These are phyloP conservation scores for Campoletis raptor DNA, from an alignment of 2,888 invertebrate species.

Conservation along the genomic window DNA sequence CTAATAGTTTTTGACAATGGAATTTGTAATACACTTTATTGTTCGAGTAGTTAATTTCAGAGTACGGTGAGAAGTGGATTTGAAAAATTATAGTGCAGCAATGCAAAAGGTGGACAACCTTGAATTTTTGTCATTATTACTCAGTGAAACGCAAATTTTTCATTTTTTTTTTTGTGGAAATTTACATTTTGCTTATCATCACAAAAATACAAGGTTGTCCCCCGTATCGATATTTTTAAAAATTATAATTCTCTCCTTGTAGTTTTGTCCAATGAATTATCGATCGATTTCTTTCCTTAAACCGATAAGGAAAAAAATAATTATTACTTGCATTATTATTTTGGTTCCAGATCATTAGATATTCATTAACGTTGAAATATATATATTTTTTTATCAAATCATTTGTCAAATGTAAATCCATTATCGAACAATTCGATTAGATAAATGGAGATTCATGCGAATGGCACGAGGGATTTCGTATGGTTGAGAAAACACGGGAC, in stretches of 20 bases:
- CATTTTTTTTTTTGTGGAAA: background rate
- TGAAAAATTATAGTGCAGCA: background rate
- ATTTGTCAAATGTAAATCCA: slow-evolving; percentile 6
- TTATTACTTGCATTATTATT: background rate
- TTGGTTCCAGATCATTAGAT: background rate
- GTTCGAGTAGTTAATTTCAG: background rate
- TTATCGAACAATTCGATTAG: slow-evolving; percentile 42
- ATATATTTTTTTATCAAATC: background rate
- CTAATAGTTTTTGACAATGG: background rate
- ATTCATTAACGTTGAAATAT: background rate
- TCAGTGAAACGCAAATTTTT: background rate
- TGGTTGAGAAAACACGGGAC: slow-evolving; percentile 34
- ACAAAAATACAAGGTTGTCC: background rate
- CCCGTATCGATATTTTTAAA: background rate
- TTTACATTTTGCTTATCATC: background rate
- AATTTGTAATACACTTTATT: background rate
- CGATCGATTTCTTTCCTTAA: background rate
- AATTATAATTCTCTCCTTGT: background rate
- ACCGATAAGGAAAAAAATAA: too few relatives aligned
- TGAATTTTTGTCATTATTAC: background rate
- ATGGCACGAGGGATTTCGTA: slow-evolving; percentile 28
- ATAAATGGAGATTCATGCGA: slow-evolving; percentile 39
- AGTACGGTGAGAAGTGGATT: background rate
- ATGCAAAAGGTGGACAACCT: background rate
- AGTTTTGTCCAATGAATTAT: background rate